Conservation (phyloP, 2,888 invertebrate genomes). For the Mythimna loreyi region DNA sequence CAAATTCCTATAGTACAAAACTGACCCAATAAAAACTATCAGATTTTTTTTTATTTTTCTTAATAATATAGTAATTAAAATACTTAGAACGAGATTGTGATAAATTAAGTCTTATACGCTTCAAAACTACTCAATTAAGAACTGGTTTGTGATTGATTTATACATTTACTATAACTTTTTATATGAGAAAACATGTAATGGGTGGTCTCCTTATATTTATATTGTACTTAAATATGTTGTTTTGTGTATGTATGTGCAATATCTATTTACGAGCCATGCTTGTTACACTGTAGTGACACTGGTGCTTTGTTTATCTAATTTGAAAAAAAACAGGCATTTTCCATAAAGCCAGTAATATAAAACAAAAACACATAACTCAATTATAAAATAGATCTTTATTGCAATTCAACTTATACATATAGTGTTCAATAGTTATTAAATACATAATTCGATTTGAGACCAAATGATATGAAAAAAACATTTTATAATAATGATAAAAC, state of each 20-base stretch:
- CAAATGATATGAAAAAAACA: neutral
- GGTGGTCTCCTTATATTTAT: slow-evolving; percentile 8
- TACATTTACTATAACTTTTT: neutral
- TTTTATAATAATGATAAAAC: slow-evolving; percentile 11
- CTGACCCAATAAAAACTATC: neutral
- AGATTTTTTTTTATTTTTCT: neutral
- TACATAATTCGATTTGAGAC: slow-evolving; percentile 17
- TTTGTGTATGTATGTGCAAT: slow-evolving; percentile 37
- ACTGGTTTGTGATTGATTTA: slow-evolving; percentile 12
- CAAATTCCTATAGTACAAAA: slow-evolving; percentile 8
- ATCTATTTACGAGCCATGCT: slow-evolving; percentile 10
- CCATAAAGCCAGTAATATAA: neutral
- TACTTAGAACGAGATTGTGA: slow-evolving; percentile 27
- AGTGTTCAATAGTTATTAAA: slow-evolving; percentile 32
- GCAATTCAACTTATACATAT: slow-evolving; percentile 11
- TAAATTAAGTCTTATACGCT: slow-evolving; percentile 7
- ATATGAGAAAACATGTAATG: slow-evolving; percentile 3
- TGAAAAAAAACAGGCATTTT: neutral
- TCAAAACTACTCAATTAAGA: slow-evolving; percentile 19
- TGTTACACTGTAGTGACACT: slow-evolving; percentile 46
- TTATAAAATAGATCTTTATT: neutral
- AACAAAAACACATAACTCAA: neutral
- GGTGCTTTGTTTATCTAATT: neutral
- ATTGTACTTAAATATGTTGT: slow-evolving; percentile 24
- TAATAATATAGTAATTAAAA: slow-evolving; percentile 5